These are phyloP conservation scores for Craseonycteris thonglongyai DNA, from an alignment of 2,113 vertebrate genomes.

Conservation along the genomic window DNA sequence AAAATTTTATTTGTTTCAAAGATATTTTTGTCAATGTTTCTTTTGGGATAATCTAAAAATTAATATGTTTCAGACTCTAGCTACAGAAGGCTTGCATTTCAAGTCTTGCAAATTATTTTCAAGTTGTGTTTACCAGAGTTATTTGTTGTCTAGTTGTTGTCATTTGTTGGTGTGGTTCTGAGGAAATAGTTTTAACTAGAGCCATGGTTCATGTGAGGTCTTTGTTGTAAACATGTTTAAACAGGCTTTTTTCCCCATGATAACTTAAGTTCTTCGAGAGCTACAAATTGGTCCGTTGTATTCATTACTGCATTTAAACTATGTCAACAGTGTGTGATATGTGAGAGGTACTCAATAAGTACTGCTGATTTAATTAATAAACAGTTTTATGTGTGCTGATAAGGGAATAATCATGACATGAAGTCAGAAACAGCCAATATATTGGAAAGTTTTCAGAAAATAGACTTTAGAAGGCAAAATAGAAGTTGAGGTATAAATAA, in stretches of 20 bases:
- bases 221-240: neutral
- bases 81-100: neutral
- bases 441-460: neutral
- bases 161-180: neutral
- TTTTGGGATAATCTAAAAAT: neutral
- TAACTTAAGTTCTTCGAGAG: neutral
- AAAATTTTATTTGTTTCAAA: neutral
- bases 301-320: neutral
- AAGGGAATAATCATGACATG: neutral
- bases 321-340: neutral
- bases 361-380: neutral
- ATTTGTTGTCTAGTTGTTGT: neutral
- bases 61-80: neutral
- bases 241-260: neutral
- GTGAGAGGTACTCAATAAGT: neutral
- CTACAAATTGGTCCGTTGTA: neutral
- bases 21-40: neutral
- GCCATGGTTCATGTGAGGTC: neutral
- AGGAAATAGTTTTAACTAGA: neutral
- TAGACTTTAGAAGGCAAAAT: neutral
- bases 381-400: neutral
- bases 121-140: neutral
- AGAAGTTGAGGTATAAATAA: neutral
- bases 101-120: neutral
- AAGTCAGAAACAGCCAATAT: neutral